phyloP scores from a whole-genome alignment of 2,888 invertebrate genomes.

The Lasioglossum oenotherae region DNA sequence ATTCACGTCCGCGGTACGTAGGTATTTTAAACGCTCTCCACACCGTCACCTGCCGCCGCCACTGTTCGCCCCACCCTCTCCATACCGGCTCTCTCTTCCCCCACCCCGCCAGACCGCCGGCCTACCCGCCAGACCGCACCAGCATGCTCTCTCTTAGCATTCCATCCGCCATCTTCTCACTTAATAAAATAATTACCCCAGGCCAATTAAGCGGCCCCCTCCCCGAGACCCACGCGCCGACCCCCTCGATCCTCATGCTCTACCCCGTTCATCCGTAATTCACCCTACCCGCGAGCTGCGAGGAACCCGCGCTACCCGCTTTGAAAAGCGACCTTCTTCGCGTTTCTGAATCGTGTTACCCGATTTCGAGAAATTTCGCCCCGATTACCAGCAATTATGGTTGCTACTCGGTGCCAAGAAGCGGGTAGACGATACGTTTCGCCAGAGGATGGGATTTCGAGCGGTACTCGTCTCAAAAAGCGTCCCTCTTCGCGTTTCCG shows the following conservation, averaged over 20 bases:
- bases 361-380: constrained; percentile 11
- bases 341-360: neutral
- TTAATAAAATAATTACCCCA: constrained; percentile 84
- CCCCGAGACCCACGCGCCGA: constrained; percentile 44
- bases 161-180: constrained; percentile 84
- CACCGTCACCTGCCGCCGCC: constrained; percentile 69
- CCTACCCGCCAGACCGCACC: constrained; percentile 71
- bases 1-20: constrained; percentile 67
- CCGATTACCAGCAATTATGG: neutral
- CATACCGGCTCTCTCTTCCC: constrained; percentile 8
- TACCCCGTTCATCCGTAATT: constrained; percentile 13
- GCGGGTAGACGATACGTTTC: neutral
- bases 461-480: neutral
- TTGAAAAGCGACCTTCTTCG: neutral
- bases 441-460: neutral
- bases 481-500: neutral
- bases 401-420: neutral
- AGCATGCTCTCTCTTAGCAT: constrained; percentile 79
- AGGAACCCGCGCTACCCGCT: neutral
- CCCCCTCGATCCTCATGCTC: constrained; percentile 1
- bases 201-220: constrained; percentile 82
- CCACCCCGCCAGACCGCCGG: constrained; percentile 47
- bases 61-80: constrained; percentile 53
- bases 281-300: constrained; percentile 25
- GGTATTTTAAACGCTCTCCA: constrained; percentile 79